Percentiles rank a stretch among this genome's conserved stretches.
Evolutionary conservation across 2,113 vertebrate species (phyloP).

Genomic region (Raphicerus campestris): DNA sequence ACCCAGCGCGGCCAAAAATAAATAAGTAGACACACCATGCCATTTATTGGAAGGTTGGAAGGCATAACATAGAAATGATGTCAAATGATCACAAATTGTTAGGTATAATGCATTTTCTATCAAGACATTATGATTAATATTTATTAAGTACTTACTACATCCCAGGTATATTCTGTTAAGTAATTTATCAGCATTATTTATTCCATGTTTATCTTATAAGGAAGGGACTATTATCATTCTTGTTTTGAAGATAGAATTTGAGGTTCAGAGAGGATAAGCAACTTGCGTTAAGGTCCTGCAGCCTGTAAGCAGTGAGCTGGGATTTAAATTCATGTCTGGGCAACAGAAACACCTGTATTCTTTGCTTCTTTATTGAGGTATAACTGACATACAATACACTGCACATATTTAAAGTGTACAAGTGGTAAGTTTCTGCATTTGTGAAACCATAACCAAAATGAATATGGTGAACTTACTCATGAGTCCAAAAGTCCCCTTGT

Average conservation of each 20-base stretch:
- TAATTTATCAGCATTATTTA: neutral
- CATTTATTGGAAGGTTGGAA: neutral
- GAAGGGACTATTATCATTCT: neutral
- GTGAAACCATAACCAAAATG: neutral
- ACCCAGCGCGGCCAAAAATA: neutral
- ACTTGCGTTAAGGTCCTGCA: neutral
- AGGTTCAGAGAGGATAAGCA: neutral
- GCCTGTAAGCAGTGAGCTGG: neutral
- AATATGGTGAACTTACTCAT: neutral
- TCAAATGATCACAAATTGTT: neutral
- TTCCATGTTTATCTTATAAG: neutral
- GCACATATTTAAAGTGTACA: neutral
- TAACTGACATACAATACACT: neutral
- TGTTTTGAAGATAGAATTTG: neutral
- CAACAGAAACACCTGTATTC: neutral
- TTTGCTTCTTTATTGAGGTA: neutral
- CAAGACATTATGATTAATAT: neutral
- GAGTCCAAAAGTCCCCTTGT: neutral
- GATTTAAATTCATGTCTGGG: neutral
- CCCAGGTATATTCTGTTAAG: neutral
- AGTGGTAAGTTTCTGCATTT: neutral
- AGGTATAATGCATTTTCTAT: neutral
- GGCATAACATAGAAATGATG: neutral
- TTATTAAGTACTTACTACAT: neutral
- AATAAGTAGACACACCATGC: neutral